Conservation (phyloP, 2,113 vertebrate genomes). For the Talpa occidentalis region DNA sequence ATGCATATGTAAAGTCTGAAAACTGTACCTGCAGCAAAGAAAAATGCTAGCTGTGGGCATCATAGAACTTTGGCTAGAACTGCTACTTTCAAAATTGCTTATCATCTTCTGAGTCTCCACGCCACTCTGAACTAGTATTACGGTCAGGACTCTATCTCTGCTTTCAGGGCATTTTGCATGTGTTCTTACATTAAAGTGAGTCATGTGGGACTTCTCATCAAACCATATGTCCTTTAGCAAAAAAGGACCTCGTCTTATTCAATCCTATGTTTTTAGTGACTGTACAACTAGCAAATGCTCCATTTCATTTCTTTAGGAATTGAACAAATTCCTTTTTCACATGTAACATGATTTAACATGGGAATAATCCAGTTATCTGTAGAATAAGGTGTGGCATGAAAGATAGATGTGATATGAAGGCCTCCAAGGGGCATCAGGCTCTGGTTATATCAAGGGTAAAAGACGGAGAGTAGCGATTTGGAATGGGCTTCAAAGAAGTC, state of each 20-base stretch:
- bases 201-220: neutral
- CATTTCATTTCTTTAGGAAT: neutral
- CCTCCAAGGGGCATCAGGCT: neutral
- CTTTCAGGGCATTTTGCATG: neutral
- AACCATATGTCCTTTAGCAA: neutral
- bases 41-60: neutral
- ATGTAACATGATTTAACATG: neutral
- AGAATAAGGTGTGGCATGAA: neutral
- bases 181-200: neutral
- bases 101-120: neutral
- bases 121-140: neutral
- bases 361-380: neutral
- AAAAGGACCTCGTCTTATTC: neutral
- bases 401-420: neutral
- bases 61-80: neutral
- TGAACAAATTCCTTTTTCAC: neutral
- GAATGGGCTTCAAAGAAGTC: neutral
- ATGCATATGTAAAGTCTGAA: neutral
- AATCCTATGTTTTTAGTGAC: neutral
- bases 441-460: neutral
- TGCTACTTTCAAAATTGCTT: neutral
- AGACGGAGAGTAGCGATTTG: neutral
- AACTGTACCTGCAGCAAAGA: neutral
- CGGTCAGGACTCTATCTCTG: neutral
- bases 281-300: neutral